Conservation (phyloP, 2,888 invertebrate genomes). For the Minunthozetes semirufus region DNA sequence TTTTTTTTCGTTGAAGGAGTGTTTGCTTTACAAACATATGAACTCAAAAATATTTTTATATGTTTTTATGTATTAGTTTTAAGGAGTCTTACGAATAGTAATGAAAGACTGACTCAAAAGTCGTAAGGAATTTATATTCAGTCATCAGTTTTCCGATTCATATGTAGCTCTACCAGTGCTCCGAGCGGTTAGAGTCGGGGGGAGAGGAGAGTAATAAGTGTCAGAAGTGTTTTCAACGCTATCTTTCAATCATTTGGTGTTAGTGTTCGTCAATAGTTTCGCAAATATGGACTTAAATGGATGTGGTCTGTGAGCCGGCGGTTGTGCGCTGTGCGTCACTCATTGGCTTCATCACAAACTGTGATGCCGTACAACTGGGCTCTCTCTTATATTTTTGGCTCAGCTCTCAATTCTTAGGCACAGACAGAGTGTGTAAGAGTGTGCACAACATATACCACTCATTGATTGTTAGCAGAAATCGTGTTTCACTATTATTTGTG, state of each 20-base stretch:
- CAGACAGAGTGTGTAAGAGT: neutral
- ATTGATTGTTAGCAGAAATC: slow-evolving; percentile 4
- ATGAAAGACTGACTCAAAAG: neutral
- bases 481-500: neutral
- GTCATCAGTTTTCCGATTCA: neutral
- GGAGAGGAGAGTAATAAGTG: neutral
- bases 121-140: neutral
- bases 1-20: neutral
- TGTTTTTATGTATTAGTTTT: neutral
- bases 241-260: slow-evolving; percentile 1
- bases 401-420: neutral
- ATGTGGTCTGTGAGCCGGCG: slow-evolving; percentile 2
- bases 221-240: neutral
- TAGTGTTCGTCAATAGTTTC: slow-evolving; percentile 4
- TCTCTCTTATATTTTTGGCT: neutral
- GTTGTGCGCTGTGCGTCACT: slow-evolving; percentile 9
- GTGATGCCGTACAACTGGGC: neutral
- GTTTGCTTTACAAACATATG: neutral
- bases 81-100: neutral
- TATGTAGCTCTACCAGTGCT: neutral
- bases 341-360: slow-evolving; percentile 3
- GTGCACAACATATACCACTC: neutral
- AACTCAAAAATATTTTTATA: neutral
- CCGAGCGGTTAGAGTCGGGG: neutral
- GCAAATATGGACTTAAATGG: neutral